Evolutionary conservation across 2,888 invertebrate species (phyloP), one percentile per base, ranked within the genome.

Genomic region (Apamea anceps): DNA sequence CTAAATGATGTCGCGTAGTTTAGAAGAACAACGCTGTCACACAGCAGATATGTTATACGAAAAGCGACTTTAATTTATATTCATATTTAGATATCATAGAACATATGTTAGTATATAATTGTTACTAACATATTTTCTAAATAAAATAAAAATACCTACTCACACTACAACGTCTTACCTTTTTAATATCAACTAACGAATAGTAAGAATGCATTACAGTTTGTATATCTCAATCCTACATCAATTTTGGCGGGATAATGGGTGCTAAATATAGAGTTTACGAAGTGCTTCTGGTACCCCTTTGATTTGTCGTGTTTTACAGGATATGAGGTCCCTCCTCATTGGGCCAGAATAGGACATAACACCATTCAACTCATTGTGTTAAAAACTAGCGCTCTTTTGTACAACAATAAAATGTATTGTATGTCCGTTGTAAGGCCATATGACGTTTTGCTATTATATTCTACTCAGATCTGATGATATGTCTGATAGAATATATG

Each of bases 281-380:
- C 72, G 77, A 82, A 79, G 72, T 67, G 75, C 66, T 73, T 18
- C 57, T 65, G 79, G 75, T 67, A 60, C 73, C 57, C 57, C 63
- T 84, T 72, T 77, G 42, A 54, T 72, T 79, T 79, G 77, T 82
- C 81, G 32, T 74, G 62, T 84, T 86, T 82, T 79, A 79, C 89
- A 91, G 91, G 91, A 91, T 89, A 86, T 79, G 80, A 75, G 72
- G 77, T 84, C 81, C 83, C 71, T 87, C 81, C 77, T 85, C 77
- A 78, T 81, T 82, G 80, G 63, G 45, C 63, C 67, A 66, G 76
- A 80, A 78, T 80, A 67, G 73, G 66, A 79, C 28, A 78, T 79
- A 62, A 45, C 54, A 77, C 51, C 62, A 65, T 77, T 72, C 77
- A 75, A 75, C 45, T 66, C 72, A 81, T 81, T 79, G 82, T 85